Evolutionary conservation across 2,888 invertebrate species (phyloP).

Genomic region (Andrena praecox): DNA sequence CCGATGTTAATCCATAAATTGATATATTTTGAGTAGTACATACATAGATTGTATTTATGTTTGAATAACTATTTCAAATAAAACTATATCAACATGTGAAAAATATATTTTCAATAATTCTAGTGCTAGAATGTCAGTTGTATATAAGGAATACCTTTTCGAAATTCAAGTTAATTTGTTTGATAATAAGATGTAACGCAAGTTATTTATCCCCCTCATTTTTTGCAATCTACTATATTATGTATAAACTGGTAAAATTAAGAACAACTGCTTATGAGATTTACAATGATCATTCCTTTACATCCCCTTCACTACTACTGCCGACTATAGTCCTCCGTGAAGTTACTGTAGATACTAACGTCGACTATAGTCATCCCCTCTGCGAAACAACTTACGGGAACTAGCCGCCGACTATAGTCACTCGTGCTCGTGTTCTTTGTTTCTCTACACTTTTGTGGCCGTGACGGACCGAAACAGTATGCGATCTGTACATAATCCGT

Average conservation of each 20-base stretch:
- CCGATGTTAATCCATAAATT: constrained; percentile 48
- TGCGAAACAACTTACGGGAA: no score
- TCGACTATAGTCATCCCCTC: no score
- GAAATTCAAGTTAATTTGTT: constrained; percentile 12
- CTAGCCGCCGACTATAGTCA: no score
- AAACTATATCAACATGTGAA: constrained; percentile 57
- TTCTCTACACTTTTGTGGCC: no score
- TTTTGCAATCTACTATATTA: constrained; percentile 17
- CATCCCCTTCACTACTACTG: constrained; percentile 12
- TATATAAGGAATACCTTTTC: constrained; percentile 23
- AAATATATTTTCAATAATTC: constrained; percentile 60
- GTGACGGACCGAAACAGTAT: no score
- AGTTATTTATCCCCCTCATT: constrained; percentile 23
- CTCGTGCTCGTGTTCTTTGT: no score
- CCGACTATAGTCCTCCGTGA: no score
- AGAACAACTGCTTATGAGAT: constrained; percentile 32
- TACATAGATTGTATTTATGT: constrained; percentile 65
- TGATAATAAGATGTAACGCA: constrained; percentile 11
- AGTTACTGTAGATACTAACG: no score
- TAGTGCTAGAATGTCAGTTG: constrained; percentile 34
- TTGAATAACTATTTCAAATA: constrained; percentile 65
- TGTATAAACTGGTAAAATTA: constrained; percentile 35
- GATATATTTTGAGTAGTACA: constrained; percentile 63
- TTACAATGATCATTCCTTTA: constrained; percentile 45
- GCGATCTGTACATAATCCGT: no score